These are phyloP conservation scores for Sebastes hubbsi DNA, from an alignment of 2,797 vertebrate species.

Conservation along the genomic window DNA sequence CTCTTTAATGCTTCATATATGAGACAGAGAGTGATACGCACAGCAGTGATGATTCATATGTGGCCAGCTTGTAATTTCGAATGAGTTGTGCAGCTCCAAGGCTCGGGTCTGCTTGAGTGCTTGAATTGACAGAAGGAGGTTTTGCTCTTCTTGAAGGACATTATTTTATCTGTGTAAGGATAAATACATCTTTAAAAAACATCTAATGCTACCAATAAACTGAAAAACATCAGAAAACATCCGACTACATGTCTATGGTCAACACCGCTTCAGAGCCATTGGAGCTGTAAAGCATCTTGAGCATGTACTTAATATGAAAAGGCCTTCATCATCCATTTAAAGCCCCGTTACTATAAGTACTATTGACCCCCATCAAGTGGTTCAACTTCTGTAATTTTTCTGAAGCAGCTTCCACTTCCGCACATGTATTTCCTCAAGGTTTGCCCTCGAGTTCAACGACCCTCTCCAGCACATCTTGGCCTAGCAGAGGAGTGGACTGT, in stretches of 20 bases:
- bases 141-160: constrained; percentile 5
- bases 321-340: constrained; percentile 35
- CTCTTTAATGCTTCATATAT: constrained; percentile 19
- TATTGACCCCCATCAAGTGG: constrained; percentile 22
- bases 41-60: constrained; percentile 16
- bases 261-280: not conserved
- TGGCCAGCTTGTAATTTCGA: constrained; percentile 5
- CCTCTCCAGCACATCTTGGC: constrained; percentile 38
- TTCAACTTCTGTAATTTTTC: constrained; percentile 28
- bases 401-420: constrained; percentile 17
- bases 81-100: constrained; percentile 8
- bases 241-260: not conserved
- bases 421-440: constrained; percentile 25
- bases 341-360: constrained; percentile 13
- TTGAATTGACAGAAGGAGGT: not conserved
- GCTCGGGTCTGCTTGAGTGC: not conserved
- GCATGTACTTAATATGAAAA: constrained; percentile 13
- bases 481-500: constrained; percentile 8
- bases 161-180: not conserved
- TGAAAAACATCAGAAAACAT: not conserved
- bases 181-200: not conserved
- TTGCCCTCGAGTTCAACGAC: constrained; percentile 46
- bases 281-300: constrained; percentile 3
- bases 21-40: constrained; percentile 19
- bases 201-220: not conserved